phyloP scores from a whole-genome alignment of 2,797 vertebrate genomes.

The Anniella stebbinsi region DNA sequence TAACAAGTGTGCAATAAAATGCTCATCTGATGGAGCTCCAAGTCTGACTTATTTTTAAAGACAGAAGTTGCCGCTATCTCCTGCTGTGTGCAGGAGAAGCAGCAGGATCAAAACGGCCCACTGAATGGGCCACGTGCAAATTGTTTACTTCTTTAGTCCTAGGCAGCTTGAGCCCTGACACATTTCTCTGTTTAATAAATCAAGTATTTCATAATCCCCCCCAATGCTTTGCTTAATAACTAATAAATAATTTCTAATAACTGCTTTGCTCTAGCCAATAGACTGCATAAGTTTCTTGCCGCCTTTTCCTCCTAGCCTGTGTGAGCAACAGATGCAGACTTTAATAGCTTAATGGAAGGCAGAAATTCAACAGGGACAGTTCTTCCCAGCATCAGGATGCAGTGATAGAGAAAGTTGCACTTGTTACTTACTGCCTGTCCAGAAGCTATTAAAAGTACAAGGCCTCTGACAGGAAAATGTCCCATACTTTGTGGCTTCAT shows the following conservation, averaged over 20 bases:
- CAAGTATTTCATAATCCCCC: background rate
- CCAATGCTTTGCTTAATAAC: no score
- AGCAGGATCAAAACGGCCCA: no score
- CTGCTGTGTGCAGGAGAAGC: no score
- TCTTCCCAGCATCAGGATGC: background rate
- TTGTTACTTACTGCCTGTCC: background rate
- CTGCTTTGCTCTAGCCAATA: background rate
- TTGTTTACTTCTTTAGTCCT: no score
- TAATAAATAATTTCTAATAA: background rate
- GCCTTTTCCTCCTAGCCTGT: background rate
- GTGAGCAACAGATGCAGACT: no score
- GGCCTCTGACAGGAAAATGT: background rate
- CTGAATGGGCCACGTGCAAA: no score
- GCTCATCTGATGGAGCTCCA: no score
- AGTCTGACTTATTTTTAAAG: no score
- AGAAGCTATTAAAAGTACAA: background rate
- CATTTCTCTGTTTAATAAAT: background rate
- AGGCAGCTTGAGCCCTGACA: background rate
- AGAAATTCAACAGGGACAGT: background rate
- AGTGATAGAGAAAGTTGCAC: background rate
- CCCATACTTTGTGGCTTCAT: background rate
- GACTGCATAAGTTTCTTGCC: background rate
- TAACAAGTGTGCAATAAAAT: no score
- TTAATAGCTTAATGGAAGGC: background rate
- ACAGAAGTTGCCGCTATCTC: no score